Percentiles rank a stretch among this genome's conserved stretches.
Evolutionary conservation across 2,888 invertebrate genomes (phyloP).

Genomic region (Drosophila helvetica): DNA sequence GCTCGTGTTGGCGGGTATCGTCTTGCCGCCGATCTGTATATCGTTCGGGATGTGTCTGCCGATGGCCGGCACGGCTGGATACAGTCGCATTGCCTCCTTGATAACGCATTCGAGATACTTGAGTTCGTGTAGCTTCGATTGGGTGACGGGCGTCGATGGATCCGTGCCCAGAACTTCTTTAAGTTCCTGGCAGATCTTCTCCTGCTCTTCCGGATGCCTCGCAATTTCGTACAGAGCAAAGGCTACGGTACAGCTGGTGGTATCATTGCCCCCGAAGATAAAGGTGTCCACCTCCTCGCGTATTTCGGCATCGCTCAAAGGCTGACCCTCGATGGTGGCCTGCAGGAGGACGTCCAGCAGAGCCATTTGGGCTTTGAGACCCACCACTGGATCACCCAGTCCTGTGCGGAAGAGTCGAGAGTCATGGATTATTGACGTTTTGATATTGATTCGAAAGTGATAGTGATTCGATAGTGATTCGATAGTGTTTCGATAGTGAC

Average conservation of each 20-base stretch:
- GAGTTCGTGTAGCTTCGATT: slow-evolving; percentile 60
- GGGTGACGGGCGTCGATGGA: slow-evolving; percentile 46
- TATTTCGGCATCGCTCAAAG: slow-evolving; percentile 86
- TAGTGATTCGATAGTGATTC: too few species aligned
- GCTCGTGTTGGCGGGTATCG: slow-evolving; percentile 72
- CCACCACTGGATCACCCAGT: slow-evolving; percentile 80
- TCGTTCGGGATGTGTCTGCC: slow-evolving; percentile 85
- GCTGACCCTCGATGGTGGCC: slow-evolving; percentile 85
- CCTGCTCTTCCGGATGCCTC: slow-evolving; percentile 70
- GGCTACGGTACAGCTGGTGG: slow-evolving; percentile 75
- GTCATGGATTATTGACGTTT: neutral
- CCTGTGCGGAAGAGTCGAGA: slow-evolving; percentile 26
- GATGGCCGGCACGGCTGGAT: slow-evolving; percentile 87
- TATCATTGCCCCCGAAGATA: slow-evolving; percentile 86
- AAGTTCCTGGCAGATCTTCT: slow-evolving; percentile 68
- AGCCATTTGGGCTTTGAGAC: slow-evolving; percentile 86
- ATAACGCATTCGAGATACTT: slow-evolving; percentile 86
- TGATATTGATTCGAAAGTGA: neutral
- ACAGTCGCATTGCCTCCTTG: slow-evolving; percentile 87
- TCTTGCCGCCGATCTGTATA: slow-evolving; percentile 83
- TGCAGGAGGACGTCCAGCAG: slow-evolving; percentile 88
- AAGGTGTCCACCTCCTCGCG: slow-evolving; percentile 89
- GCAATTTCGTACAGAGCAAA: slow-evolving; percentile 72
- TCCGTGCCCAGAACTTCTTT: slow-evolving; percentile 64
- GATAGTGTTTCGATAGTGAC: neutral